Base-by-base conservation (phyloP, 2,888 invertebrate genomes). In the Clostera curtula region DNA sequence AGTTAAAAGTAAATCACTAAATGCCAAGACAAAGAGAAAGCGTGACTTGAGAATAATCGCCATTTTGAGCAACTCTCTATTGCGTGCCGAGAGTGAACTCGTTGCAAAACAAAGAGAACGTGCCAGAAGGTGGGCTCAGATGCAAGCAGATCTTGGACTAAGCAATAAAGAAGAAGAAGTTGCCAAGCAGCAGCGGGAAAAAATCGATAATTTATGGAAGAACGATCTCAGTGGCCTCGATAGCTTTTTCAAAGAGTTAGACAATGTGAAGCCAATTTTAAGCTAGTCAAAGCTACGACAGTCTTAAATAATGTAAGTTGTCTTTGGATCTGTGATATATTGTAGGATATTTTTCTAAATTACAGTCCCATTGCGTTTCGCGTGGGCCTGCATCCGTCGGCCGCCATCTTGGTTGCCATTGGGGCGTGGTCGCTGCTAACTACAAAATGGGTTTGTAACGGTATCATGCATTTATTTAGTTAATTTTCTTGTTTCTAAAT, bases 41-140 rank as follows among this genome's bases (percentile, higher is more conserved):
- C 86, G 86, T 51, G 86, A 89, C 64, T 69, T 89, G 40, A 84
- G 89, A 46, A 74, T 89, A 47, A 87, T 89, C 66, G 89, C 90
- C 46, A 86, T 90, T 52, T 79, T 90, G 57, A 83, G 86, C 43
- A 76, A 80, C 56, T 86, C 89, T 19, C 64, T 90, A 28, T 59
- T 58, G 37, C 85, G 85, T 40, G 89, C 90, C 2, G 87, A 89
- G 56, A 70, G 64, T 41, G 88, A 89, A 54, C 76, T 90, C 32
- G 66, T 87, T 43, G 64, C 63, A 48, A 89, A 88, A 68, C 89
- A 90, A 71, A 73, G 87, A 55, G 85, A 86, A 63, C 82, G 89
- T 43, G 86, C 87, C 48, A 70, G 83, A 51, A 85, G 82, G 55
- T 90, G 89, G 89, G 77, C 80, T 49, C 75, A 75, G 52, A 76